Evolutionary conservation across 1,140 invertebrate genomes (phyloP), one percentile per base, ranked within the genome.

Genomic region (Papilio aristodemus): DNA sequence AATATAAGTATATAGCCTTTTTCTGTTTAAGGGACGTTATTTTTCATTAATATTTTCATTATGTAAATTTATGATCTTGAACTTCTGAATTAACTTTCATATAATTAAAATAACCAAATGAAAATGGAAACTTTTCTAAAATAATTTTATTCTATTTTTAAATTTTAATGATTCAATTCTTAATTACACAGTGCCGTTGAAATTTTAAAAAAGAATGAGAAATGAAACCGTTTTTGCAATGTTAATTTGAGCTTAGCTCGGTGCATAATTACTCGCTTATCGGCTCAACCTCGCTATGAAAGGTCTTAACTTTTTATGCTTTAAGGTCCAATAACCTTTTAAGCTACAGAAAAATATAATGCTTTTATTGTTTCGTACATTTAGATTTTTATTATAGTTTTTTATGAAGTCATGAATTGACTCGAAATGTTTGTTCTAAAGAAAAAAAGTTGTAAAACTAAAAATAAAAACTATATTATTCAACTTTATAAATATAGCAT

Each of bases 261-360:
- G 46, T 22, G 46, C 46, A 50, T 50, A 50, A 50, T 50, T 50
- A 50, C 46, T 17, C 19, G 46, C 46, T 50, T 50, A 50, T 50
- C 46, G 17, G 46, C 46, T 50, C 46, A 50, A 50, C 46, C 19
- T 50, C 46, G 46, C 19, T 46, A 7, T 50, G 27, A 22, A 50
- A 22, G 10, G 19, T 19, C 10, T 22, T 50, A 22, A 50, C 1
- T 22, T 50, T 50, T 50, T 19, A 50, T 17, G 17, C 1, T 22
- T 50, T 50, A 10, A 50, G 46, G 46, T 22, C 9, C 46, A 50
- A 22, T 50, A 19, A 50, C 43, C 46, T 19, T 46, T 22, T 22
- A 25, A 8, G 9, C 9, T 50, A 22, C 11, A 22, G 8, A 46
- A 46, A 46, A 50, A 8, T 14, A 4, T 14, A 14, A 43, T 17